A percentile compares a stretch with the other conserved stretches of the same genome.
Evolutionary conservation across 2,113 vertebrate genomes (phyloP).

Genomic region (Albula glossodonta): DNA sequence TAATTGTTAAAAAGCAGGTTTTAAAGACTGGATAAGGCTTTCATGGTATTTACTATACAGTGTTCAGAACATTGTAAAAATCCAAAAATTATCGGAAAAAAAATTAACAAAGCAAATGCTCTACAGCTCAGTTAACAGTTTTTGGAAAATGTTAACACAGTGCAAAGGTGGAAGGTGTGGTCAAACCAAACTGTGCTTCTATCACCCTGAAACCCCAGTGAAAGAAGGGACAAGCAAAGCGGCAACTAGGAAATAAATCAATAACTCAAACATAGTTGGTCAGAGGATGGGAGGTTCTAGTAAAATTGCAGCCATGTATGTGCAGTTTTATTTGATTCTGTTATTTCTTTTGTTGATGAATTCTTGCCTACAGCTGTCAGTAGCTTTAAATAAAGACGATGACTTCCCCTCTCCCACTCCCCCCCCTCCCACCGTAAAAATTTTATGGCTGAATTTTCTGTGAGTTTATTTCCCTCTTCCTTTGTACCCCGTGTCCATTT

Average conservation of each 20-base stretch:
- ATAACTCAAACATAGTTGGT: too few relatives aligned
- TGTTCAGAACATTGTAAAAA: not conserved
- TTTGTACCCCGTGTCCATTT: slow-evolving; percentile 24
- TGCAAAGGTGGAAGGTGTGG: too few relatives aligned
- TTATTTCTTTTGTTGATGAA: not conserved
- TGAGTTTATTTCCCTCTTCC: slow-evolving; percentile 16
- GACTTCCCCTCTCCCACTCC: not conserved
- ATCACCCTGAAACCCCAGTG: not conserved
- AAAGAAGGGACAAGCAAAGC: not conserved
- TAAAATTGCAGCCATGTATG: not conserved
- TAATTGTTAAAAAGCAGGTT: not conserved
- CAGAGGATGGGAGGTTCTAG: not conserved
- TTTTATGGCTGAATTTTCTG: slow-evolving; percentile 14
- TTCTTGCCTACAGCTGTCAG: slow-evolving; percentile 5
- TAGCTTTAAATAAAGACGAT: slow-evolving; percentile 15
- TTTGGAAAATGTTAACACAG: too few relatives aligned
- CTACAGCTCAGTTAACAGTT: too few relatives aligned
- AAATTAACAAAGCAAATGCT: too few relatives aligned
- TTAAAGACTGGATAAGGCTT: not conserved
- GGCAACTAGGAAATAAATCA: not conserved
- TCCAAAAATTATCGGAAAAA: not conserved
- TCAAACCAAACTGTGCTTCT: too few relatives aligned
- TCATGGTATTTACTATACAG: not conserved
- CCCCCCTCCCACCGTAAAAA: not conserved
- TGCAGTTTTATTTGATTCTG: slow-evolving; percentile 19